These are phyloP conservation scores for Pangasianodon hypophthalmus DNA, from an alignment of 2,113 vertebrate genomes.

Conservation along the genomic window DNA sequence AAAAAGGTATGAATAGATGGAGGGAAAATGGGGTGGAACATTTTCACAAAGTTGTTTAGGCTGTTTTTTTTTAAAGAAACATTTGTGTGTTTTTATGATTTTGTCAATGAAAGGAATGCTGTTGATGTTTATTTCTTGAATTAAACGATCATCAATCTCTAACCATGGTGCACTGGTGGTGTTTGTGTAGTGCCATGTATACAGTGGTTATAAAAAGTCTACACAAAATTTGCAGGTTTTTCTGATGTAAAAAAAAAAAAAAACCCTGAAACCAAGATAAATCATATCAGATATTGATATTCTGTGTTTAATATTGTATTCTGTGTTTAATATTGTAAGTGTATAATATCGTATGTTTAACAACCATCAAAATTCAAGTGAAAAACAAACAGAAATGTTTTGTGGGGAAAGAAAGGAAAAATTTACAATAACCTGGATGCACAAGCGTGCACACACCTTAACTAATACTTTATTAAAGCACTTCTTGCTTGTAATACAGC, in stretches of 20 bases:
- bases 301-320: not conserved
- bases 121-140: not conserved
- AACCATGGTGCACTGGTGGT: not conserved
- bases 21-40: not conserved
- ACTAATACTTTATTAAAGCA: not conserved
- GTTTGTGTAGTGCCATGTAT: not conserved
- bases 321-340: not conserved
- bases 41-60: not conserved
- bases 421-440: too few species aligned
- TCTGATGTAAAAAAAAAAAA: not conserved
- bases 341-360: too few species aligned
- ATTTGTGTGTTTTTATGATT: not conserved
- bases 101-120: not conserved
- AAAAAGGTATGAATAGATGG: not conserved
- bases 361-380: not conserved
- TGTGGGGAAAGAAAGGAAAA: not conserved
- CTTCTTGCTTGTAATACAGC: not conserved
- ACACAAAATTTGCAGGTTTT: not conserved
- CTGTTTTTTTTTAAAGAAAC: not conserved
- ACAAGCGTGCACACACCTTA: not conserved
- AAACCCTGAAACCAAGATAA: not conserved
- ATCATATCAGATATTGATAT: not conserved
- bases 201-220: not conserved
- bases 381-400: not conserved
- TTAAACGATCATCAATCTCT: not conserved